Conservation (phyloP, 2,888 invertebrate species). For the Drosophila maculinotata region DNA sequence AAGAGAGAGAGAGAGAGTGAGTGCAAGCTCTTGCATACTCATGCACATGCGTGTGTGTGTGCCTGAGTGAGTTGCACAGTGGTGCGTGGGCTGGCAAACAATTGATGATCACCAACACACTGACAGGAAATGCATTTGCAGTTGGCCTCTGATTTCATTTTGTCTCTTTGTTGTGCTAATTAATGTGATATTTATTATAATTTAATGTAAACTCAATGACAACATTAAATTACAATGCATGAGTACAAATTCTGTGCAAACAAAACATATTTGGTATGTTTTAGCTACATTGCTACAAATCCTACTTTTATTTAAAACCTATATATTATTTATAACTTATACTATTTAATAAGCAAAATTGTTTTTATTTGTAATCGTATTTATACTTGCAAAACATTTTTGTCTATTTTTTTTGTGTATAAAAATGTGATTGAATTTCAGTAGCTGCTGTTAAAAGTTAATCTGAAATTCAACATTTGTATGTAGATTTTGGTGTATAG, state of each 20-base stretch:
- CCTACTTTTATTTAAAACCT: no score
- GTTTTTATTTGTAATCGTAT: no score
- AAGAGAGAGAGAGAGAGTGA: slow-evolving; percentile 20
- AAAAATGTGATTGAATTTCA: no score
- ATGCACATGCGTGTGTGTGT: slow-evolving; percentile 11
- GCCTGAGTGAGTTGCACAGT: slow-evolving; percentile 49
- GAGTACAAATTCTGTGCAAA: background rate
- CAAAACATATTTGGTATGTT: no score
- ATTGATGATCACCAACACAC: slow-evolving; percentile 11
- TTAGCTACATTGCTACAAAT: no score
- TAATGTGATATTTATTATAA: slow-evolving; percentile 26
- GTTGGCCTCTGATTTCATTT: slow-evolving; percentile 31
- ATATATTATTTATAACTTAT: no score
- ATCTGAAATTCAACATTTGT: slow-evolving; percentile 33
- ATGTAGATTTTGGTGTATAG: slow-evolving; percentile 12
- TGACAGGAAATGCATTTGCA: slow-evolving; percentile 37
- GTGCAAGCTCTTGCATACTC: slow-evolving; percentile 52
- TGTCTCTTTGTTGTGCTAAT: slow-evolving; percentile 27
- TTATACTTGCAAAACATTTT: background rate
- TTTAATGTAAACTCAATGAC: slow-evolving; percentile 22
- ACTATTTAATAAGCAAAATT: no score
- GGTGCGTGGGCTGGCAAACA: slow-evolving; percentile 42
- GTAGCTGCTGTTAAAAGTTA: slow-evolving; percentile 35
- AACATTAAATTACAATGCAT: background rate
- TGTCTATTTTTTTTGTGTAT: no score